Percentiles rank a stretch among this genome's conserved stretches.
Evolutionary conservation across 2,888 invertebrate species (phyloP).

Genomic region (Amiota communis): DNA sequence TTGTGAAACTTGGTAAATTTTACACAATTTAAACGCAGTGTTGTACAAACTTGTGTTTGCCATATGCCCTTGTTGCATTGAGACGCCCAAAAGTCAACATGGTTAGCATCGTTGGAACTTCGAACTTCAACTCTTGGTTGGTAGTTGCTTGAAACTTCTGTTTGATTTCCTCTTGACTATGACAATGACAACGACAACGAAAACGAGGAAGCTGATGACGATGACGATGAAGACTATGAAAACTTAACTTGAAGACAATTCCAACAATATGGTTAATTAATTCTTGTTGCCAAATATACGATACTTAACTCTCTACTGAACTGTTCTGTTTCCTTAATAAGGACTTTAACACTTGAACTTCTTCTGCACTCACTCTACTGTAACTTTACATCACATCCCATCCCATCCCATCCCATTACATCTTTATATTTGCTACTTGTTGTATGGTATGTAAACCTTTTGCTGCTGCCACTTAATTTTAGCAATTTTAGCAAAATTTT

Average conservation of each 20-base stretch:
- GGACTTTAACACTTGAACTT: not conserved
- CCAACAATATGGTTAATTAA: slow-evolving; percentile 24
- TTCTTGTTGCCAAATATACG: slow-evolving; percentile 10
- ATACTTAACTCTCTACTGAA: not conserved
- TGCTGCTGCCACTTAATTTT: slow-evolving; percentile 15
- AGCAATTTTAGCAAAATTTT: slow-evolving; percentile 17
- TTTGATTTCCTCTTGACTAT: slow-evolving; percentile 18
- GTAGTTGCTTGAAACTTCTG: not conserved
- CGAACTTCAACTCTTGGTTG: slow-evolving; percentile 6
- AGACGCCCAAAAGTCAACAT: slow-evolving; percentile 16
- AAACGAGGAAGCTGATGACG: too few relatives aligned
- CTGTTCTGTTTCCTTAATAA: too few relatives aligned
- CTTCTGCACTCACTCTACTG: not conserved
- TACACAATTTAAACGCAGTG: too few relatives aligned
- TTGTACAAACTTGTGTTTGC: too few relatives aligned
- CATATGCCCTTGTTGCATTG: not conserved
- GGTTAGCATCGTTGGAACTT: not conserved
- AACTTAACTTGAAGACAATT: slow-evolving; percentile 8
- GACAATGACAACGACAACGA: slow-evolving; percentile 2
- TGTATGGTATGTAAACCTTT: not conserved
- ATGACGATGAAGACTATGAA: not conserved
- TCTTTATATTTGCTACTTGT: not conserved
- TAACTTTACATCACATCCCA: slow-evolving; percentile 25
- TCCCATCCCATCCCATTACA: slow-evolving; percentile 28
- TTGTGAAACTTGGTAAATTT: too few relatives aligned